Evolutionary conservation across 1,140 invertebrate genomes (phyloP), one percentile per base, ranked within the genome.

Genomic region (Cydia amplana): DNA sequence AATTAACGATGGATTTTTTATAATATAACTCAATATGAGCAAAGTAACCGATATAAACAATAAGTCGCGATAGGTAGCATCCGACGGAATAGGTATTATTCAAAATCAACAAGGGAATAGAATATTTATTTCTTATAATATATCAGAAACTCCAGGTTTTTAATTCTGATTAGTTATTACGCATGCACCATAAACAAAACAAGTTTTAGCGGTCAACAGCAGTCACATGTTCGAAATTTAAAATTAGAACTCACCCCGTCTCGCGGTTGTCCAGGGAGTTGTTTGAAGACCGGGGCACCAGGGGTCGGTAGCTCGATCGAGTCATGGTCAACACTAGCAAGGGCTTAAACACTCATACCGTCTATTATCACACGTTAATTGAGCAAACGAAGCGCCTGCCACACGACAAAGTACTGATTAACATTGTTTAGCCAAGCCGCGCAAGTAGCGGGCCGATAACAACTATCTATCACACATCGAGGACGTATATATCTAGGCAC

Each of bases 221-320:
- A n/a, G n/a, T 60, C 55, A 60, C 55, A 60, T 60, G 55, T 60
- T 23, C 55, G 55, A 2, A 60, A 23, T 60, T 60, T 23, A 60
- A 60, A 23, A 10, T 43, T 70, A 18, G 32, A 46, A 87, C 89
- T 91, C 74, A 92, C 91, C 89, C 89, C 64, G 78, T 82, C 28
- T 92, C 88, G 51, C 85, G 79, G 67, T 82, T 86, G 46, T 92
- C 89, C 64, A 92, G 65, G 6, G 91, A 92, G 74, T 86, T 88
- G 76, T 90, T 87, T 0, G 91, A 92, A 1, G 91, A 85, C 7
- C 91, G 79, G 9, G 91, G 91, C 20, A 92, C 88, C 51, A 91
- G 80, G 6, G 90, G 91, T 73, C 89, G 79, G 76, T 92, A 92
- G 74, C 89, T 87, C 23, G 91, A 92, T 73, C 91, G 84, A 2